Percentiles rank a stretch among this genome's conserved stretches.
phyloP scores from a whole-genome alignment of 2,888 invertebrate species.

The Mongoloraphidia duomilia region DNA sequence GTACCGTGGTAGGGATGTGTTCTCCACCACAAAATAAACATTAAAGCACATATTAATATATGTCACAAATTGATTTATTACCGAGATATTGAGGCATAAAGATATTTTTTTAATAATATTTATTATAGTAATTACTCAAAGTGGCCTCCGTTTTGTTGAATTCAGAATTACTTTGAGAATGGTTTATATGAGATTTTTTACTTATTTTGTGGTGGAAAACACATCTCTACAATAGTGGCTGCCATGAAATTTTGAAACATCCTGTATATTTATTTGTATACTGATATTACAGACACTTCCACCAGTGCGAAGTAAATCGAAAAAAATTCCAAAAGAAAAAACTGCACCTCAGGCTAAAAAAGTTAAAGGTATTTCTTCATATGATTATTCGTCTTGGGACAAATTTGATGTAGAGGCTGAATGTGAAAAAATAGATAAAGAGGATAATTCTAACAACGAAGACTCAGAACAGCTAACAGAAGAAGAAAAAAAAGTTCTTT shows the following conservation, averaged over 20 bases:
- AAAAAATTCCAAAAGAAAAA: conserved; percentile 19
- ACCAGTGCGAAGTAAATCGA: conserved; percentile 34
- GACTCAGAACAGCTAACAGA: conserved; percentile 31
- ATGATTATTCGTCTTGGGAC: conserved; percentile 62
- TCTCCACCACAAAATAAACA: no score
- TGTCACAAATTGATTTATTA: no score
- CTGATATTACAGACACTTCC: conserved; percentile 30
- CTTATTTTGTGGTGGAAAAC: no score
- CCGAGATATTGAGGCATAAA: no score
- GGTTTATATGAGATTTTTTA: no score
- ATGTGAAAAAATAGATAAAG: conserved; percentile 45
- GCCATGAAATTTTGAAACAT: background rate
- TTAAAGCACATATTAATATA: no score
- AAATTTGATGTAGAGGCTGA: conserved; percentile 66
- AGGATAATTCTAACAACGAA: conserved; percentile 24
- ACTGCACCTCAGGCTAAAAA: conserved; percentile 15
- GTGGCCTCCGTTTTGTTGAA: no score
- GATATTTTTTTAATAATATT: no score
- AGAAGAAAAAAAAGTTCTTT: conserved; percentile 36
- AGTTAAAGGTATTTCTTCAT: conserved; percentile 37
- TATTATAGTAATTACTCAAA: no score
- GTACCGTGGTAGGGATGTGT: no score
- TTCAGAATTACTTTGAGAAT: no score
- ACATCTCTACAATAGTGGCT: no score
- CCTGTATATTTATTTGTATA: conserved; percentile 3